phyloP scores from a whole-genome alignment of 1,140 invertebrate species.

The Drosophila busckii region DNA sequence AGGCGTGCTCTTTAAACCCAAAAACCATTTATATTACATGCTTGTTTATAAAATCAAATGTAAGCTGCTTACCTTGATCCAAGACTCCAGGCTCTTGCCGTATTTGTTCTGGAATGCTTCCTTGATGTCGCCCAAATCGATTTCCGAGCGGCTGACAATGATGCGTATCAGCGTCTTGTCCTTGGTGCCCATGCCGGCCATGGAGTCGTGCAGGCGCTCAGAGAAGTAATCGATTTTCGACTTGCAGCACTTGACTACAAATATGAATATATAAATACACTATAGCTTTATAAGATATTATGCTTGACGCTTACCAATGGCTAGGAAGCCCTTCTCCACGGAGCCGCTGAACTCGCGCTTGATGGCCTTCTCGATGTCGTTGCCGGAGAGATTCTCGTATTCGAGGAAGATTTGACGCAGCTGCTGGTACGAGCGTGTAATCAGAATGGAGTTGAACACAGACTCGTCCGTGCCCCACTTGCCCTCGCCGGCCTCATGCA shows the following conservation, averaged over 20 bases:
- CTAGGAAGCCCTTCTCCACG: conserved; percentile 90
- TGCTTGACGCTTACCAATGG: conserved; percentile 91
- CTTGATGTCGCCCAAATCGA: conserved; percentile 94
- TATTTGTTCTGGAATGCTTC: conserved; percentile 92
- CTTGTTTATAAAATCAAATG: background rate
- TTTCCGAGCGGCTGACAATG: conserved; percentile 93
- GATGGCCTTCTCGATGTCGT: conserved; percentile 91
- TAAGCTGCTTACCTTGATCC: conserved; percentile 88
- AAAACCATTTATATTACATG: conserved; percentile 6
- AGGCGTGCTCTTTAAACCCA: too few species aligned
- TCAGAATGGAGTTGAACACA: conserved; percentile 89
- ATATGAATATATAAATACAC: background rate
- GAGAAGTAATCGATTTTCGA: conserved; percentile 97
- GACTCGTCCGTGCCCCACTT: conserved; percentile 94
- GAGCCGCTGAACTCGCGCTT: conserved; percentile 93
- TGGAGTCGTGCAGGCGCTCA: conserved; percentile 91
- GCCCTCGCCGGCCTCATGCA: conserved; percentile 87
- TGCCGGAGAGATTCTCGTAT: conserved; percentile 87
- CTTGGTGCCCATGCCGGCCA: conserved; percentile 93
- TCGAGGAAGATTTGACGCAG: conserved; percentile 90
- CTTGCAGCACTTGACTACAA: conserved; percentile 90
- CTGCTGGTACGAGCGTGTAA: conserved; percentile 89
- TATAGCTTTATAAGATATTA: background rate
- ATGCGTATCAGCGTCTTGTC: conserved; percentile 94
- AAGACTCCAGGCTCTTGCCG: conserved; percentile 89